phyloP scores from a whole-genome alignment of 2,888 invertebrate genomes.

The Belgica antarctica region DNA sequence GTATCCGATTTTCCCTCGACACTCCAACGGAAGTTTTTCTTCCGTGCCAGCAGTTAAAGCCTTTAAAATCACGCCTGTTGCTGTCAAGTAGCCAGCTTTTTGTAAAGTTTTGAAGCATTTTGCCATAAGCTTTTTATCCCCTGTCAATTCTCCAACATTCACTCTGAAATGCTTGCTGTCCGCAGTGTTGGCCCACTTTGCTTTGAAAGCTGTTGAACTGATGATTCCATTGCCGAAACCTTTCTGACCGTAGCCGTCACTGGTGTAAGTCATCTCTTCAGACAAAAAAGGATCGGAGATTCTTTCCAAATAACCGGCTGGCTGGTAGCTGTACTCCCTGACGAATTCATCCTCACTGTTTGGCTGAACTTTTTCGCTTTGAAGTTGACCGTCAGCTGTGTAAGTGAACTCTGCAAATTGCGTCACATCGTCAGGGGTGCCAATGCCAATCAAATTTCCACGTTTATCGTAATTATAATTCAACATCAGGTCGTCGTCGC shows the following conservation, averaged over 20 bases:
- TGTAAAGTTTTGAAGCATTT: background rate
- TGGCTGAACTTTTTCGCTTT: background rate
- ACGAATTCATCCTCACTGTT: background rate
- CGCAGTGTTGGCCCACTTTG: background rate
- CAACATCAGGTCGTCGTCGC: background rate
- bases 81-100: background rate
- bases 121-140: background rate
- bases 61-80: background rate
- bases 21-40: background rate
- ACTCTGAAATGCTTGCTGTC: background rate
- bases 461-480: background rate
- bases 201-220: background rate
- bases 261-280: slow-evolving; percentile 45
- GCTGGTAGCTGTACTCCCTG: slow-evolving; percentile 38
- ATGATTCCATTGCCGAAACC: background rate
- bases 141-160: background rate
- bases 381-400: background rate
- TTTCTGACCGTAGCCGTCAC: slow-evolving; percentile 46
- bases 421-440: background rate
- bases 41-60: background rate
- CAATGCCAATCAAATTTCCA: background rate
- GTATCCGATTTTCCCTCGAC: background rate
- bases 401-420: no score
- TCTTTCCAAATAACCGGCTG: slow-evolving; percentile 45
- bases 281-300: slow-evolving; percentile 45